Conservation (phyloP, 2,888 invertebrate species). For the Papilio demoleus region DNA sequence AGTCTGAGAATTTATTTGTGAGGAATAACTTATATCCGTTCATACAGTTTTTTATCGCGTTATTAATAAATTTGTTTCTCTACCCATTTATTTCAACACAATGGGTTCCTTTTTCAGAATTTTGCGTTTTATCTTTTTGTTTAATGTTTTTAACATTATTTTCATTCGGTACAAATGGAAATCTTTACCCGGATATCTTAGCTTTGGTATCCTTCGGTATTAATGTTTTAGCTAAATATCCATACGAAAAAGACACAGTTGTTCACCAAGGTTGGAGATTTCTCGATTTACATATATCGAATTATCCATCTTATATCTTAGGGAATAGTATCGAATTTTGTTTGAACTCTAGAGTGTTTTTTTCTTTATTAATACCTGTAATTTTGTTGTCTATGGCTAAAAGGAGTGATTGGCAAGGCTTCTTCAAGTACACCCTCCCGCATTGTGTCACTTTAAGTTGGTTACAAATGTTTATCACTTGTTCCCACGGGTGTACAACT, state of each 20-base stretch:
- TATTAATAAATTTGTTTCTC: slow-evolving; percentile 89
- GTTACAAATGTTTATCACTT: slow-evolving; percentile 92
- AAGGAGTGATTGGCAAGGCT: slow-evolving; percentile 90
- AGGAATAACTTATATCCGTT: slow-evolving; percentile 92
- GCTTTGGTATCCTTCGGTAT: slow-evolving; percentile 91
- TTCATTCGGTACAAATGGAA: slow-evolving; percentile 86
- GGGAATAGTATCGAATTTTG: slow-evolving; percentile 94
- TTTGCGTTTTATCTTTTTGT: slow-evolving; percentile 90
- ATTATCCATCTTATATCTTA: slow-evolving; percentile 91
- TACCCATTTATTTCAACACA: slow-evolving; percentile 91
- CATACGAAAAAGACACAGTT: slow-evolving; percentile 92
- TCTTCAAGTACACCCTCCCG: slow-evolving; percentile 90
- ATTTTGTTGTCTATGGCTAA: slow-evolving; percentile 89
- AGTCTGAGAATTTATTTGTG: slow-evolving; percentile 92
- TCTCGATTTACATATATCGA: slow-evolving; percentile 90
- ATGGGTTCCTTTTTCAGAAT: slow-evolving; percentile 93
- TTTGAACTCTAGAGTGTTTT: slow-evolving; percentile 89
- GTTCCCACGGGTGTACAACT: slow-evolving; percentile 92
- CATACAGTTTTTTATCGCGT: slow-evolving; percentile 89
- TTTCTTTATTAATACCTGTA: slow-evolving; percentile 89
- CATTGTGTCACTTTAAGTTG: slow-evolving; percentile 95
- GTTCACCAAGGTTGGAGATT: slow-evolving; percentile 93
- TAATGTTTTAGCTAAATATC: slow-evolving; percentile 93
- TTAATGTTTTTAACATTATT: slow-evolving; percentile 90
- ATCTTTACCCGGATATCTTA: slow-evolving; percentile 85